Evolutionary conservation across 2,888 invertebrate species (phyloP), one percentile per base, ranked within the genome.

Genomic region (Muscina levida): DNA sequence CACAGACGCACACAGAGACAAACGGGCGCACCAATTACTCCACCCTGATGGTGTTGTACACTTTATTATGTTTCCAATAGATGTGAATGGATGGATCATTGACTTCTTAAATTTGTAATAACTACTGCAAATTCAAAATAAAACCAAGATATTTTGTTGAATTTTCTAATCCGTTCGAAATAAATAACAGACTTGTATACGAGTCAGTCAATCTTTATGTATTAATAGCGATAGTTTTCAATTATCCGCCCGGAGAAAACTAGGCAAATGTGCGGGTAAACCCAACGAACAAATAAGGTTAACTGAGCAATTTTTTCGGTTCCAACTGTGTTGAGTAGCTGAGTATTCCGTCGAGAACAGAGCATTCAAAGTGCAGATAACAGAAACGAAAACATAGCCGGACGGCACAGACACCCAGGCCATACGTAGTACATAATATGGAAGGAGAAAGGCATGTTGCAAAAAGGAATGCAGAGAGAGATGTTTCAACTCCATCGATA

Each of bases 301-400:
- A 81, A 81, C 81, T 81, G 81, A 77, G 75, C 77, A 81, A 72
- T 65, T 74, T 70, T 71, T 72, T 67, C 51, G 19, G 48, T 71
- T 68, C 53, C 8, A 22, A 22, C 22, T 65, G 56, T 81, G 74
- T 59, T 72, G 77, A 31, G 74, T 56, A 72, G 67, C 74, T 74
- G 71, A 62, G 62, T 62, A 22, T 39, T 62, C 39, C 42, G 39
- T 24, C 51, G 66, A 66, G 74, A 77, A 79, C 77, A 82, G 82
- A 82, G 77, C 31, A 77, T 62, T 78, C 59, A 76, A 82, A 83
- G 77, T 82, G 82, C 80, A 83, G 84, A 84, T 84, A 84, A 84
- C 82, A 81, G 73, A 79, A 76, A 73, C 76, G 72, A 80, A 46
- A 70, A 39, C 62, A 53, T 53, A 53, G 51, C 17, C 51, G 19